Evolutionary conservation across 2,888 invertebrate genomes (phyloP), one percentile per base, ranked within the genome.

Genomic region (Dasysyrphus albostriatus): DNA sequence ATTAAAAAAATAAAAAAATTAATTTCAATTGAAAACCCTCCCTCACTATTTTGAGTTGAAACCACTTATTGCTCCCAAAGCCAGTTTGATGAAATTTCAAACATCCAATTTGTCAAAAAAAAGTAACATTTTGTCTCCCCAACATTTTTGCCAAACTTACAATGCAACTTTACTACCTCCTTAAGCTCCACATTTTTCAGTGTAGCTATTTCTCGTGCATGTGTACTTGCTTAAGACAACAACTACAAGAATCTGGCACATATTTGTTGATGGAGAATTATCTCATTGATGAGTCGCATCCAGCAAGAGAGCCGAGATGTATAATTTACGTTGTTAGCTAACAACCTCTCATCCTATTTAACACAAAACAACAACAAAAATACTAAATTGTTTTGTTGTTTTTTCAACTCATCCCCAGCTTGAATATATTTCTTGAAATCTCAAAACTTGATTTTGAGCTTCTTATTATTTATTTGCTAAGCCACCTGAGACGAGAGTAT

Each of bases 281-380:
- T 73, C 82, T 85, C 77, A 82, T 82, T 77, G 82, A 82, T 82
- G 77, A 82, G 76, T 61, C 44, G 51, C 12, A 32, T 37, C 34
- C 37, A 9, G 24, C n/a, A 34, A 14, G 16, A 42, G 12, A 29
- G 29, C 24, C 3, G 7, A 14, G 10, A 56, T 34, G 14, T 65
- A 65, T 65, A 54, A 39, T 49, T 63, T 39, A 32, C 59, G 79
- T 39, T 77, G 61, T 77, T 85, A 77, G 76, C 69, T 82, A 77
- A 85, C 63, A 77, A 59, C 3, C 24, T n/a, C 19, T 73, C 73
- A 76, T 61, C 76, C 47, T 69, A 42, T 61, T 24, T 19, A 59
- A 37, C 6, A 12, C 14, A 7, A 59, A 59, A 16, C 7, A 19
- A 9, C 32, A 49, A 49, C 12, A 29, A 51, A 24, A 19, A 24